Base-by-base conservation (phyloP, 92 coral and sea anemone genomes). In the Pocillopora meandrina region DNA sequence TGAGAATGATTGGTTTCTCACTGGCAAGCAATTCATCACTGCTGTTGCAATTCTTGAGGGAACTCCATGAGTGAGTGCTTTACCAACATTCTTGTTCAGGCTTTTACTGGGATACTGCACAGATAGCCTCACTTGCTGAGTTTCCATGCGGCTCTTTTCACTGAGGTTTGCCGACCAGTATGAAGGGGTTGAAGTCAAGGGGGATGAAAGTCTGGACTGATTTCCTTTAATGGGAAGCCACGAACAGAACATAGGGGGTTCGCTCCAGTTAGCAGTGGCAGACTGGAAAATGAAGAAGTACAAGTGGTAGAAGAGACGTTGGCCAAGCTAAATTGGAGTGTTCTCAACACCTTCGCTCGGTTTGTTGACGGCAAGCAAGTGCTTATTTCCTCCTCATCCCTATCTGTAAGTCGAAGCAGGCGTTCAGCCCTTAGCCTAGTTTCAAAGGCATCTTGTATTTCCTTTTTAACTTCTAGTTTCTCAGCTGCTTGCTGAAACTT, bases 31-130 rank as follows among this genome's bases (percentile, higher is more conserved):
- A 34, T 82, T 87, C 87, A 87, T 82, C 18, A 61, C 71, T 56
- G 88, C 82, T 33, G 63, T 55, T 7, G 89, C 89, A 26, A 86
- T 79, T 66, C 79, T 12, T 26, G 80, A 86, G 17, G 86, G 89
- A 56, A 20, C 72, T 34, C 86, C 82, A 82, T 82, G 82, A 23
- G 73, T 65, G 4, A 84, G 19, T 7, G 87, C 84, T 84, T 84
- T 84, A 19, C 87, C 31, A 26, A 26, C 31, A 26, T 26, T 26
- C 31, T 26, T 26, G 31, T 26, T 26, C 31, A 26, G 31, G 31
- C 31, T 26, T 26, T 26, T 26, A 26, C 31, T 26, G 31, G 74
- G 74, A 56, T 79, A 79, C 83, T 79, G 83, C 74, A 52, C 66
- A 55, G 83, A 52, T 49, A 65, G 75, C 71, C 83, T 79, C 34